phyloP scores from a whole-genome alignment of 2,113 vertebrate species.

The Leuciscus idus region DNA sequence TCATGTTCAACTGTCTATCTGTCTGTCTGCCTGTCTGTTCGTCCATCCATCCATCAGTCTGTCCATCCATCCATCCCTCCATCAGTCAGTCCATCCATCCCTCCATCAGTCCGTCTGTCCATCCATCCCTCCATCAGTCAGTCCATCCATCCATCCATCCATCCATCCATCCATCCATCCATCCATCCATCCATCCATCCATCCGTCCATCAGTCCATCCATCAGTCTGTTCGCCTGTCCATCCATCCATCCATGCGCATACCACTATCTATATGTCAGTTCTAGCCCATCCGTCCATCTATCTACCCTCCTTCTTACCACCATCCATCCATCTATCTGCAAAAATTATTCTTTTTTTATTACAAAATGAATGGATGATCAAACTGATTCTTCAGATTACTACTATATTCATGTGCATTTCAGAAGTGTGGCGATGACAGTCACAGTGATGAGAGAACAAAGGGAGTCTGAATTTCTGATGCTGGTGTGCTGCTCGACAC shows the following conservation, averaged over 20 bases:
- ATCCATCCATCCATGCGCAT: too few relatives aligned
- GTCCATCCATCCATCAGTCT: fast-evolving
- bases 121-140: background rate
- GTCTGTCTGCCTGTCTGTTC: too few relatives aligned
- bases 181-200: too few relatives aligned
- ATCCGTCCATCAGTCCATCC: too few relatives aligned
- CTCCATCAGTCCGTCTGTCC: background rate
- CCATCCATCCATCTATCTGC: background rate
- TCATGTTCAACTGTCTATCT: too few relatives aligned
- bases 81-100: fast-evolving
- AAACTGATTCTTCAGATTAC: background rate
- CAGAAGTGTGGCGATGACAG: background rate
- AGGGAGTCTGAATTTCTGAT: constrained; percentile 40
- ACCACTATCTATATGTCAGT: too few relatives aligned
- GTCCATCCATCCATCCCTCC: too few relatives aligned
- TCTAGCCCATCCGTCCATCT: background rate
- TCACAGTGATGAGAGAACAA: background rate
- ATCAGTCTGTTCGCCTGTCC: too few relatives aligned
- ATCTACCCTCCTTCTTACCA: background rate
- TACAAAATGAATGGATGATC: background rate
- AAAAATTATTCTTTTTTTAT: background rate
- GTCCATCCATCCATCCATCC: background rate
- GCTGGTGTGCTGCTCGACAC: constrained; percentile 60
- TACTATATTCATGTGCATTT: background rate
- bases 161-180: too few relatives aligned